A percentile compares a stretch with the other conserved stretches of the same genome.
These are phyloP conservation scores for Phycodurus eques DNA, from an alignment of 2,113 vertebrate species.

Conservation along the genomic window DNA sequence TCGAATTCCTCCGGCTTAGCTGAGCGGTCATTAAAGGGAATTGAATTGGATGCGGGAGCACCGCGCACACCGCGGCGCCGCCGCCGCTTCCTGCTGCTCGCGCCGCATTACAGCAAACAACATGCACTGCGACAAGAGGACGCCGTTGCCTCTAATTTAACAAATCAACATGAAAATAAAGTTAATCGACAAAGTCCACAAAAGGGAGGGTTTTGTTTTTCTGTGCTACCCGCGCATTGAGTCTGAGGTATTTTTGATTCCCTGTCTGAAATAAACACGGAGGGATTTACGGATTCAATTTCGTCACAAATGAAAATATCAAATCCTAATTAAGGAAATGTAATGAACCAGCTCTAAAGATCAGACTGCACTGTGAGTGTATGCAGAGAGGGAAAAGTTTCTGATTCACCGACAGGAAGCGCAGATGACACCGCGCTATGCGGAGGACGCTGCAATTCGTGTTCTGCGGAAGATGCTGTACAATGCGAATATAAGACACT, in stretches of 20 bases:
- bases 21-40: conserved; percentile 10
- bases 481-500: too few relatives aligned
- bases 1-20: conserved; percentile 12
- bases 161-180: conserved; percentile 2
- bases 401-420: not conserved
- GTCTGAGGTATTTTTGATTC: not conserved
- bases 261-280: not conserved
- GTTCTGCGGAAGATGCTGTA: too few relatives aligned
- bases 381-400: not conserved
- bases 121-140: conserved; percentile 5
- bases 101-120: conserved; percentile 9
- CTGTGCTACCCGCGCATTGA: not conserved
- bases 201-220: not conserved
- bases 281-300: not conserved
- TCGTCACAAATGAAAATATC: conserved; percentile 1
- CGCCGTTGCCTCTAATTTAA: conserved; percentile 3
- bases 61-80: not conserved
- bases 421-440: not conserved
- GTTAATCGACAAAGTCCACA: not conserved
- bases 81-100: not conserved
- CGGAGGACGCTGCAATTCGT: too few relatives aligned
- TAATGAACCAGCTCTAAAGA: not conserved
- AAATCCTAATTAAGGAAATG: not conserved
- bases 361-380: not conserved
- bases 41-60: conserved; percentile 12